These are phyloP conservation scores for Pelobates cultripes DNA, from an alignment of 2,797 vertebrate genomes.

Conservation along the genomic window DNA sequence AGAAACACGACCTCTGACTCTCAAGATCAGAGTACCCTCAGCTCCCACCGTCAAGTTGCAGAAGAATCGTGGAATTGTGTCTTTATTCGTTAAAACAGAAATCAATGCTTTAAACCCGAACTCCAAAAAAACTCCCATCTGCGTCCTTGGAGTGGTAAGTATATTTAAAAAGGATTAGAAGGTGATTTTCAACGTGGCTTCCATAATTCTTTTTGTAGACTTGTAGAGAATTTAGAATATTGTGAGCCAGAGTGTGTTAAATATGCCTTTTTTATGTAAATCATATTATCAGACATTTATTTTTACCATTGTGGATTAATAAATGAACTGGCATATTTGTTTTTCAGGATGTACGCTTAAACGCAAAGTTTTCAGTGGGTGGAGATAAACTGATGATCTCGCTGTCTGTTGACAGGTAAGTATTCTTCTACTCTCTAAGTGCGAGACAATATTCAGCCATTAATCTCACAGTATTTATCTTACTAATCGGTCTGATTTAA, in stretches of 20 bases:
- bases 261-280: too few relatives aligned
- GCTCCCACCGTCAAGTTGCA: conserved; percentile 56
- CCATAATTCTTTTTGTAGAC: too few relatives aligned
- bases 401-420: conserved; percentile 62
- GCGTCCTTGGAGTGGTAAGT: conserved; percentile 61
- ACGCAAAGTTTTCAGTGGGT: conserved; percentile 64
- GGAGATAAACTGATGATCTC: conserved; percentile 66
- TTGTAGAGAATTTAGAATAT: too few relatives aligned
- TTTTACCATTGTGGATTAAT: too few relatives aligned
- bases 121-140: conserved; percentile 48
- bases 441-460: too few relatives aligned
- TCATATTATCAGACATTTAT: too few relatives aligned
- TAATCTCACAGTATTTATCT: too few relatives aligned
- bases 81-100: conserved; percentile 57
- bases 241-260: too few relatives aligned
- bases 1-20: conserved; percentile 54
- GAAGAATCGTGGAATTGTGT: conserved; percentile 60
- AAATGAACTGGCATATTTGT: too few relatives aligned
- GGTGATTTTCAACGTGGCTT: too few relatives aligned
- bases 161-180: too few relatives aligned
- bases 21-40: conserved; percentile 61
- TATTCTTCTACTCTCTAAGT: not conserved
- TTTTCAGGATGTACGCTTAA: conserved; percentile 57
- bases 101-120: conserved; percentile 56
- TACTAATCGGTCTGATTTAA: too few relatives aligned